phyloP scores from a whole-genome alignment of 2,797 vertebrate species.

The Lutjanus argentimaculatus region DNA sequence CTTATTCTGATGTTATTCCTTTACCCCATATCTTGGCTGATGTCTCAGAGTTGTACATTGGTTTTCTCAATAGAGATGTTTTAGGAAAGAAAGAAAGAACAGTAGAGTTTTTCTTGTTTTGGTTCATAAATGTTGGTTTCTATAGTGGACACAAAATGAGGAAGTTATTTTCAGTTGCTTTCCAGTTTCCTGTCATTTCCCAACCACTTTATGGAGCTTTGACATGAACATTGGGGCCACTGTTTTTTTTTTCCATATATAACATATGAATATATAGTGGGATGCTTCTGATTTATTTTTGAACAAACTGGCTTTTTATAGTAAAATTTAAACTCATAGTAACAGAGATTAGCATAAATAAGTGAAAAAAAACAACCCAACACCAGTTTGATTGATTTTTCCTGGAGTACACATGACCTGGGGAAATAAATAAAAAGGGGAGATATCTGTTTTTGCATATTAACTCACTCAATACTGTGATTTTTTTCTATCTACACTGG shows the following conservation, averaged over 20 bases:
- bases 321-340: not conserved
- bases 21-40: not conserved
- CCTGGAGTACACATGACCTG: too few species aligned
- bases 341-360: not conserved
- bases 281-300: not conserved
- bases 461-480: too few species aligned
- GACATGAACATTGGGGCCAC: not conserved
- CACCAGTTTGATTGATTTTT: not conserved
- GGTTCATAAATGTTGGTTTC: not conserved
- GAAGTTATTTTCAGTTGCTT: not conserved
- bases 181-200: not conserved
- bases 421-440: too few species aligned
- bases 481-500: too few species aligned
- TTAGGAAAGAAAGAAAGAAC: not conserved
- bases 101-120: too few species aligned
- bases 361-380: not conserved
- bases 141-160: not conserved
- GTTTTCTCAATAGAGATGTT: not conserved
- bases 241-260: not conserved
- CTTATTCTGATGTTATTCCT: not conserved
- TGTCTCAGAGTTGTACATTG: not conserved
- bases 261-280: not conserved
- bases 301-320: not conserved
- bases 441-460: too few species aligned
- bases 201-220: slow-evolving; percentile 47